A percentile compares a stretch with the other conserved stretches of the same genome.
Evolutionary conservation across 2,113 vertebrate genomes (phyloP).

Genomic region (Ovis aries): ARS-UI_Ramb_v3.0 NC_056080.1:92627501-92628000

Average conservation of each 20-base stretch:
- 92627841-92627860: background rate
- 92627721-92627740: background rate
- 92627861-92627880: background rate
- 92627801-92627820: background rate
- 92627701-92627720: background rate
- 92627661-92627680: background rate
- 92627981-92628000: background rate
- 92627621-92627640: background rate
- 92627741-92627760: background rate
- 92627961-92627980: background rate
- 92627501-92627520: background rate
- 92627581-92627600: background rate
- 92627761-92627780: background rate
- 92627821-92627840: background rate
- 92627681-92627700: background rate
- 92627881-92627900: background rate
- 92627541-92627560: background rate
- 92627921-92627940: background rate
- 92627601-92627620: background rate
- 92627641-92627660: background rate
- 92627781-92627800: background rate
- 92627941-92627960: background rate
- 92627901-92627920: background rate
- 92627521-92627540: background rate
- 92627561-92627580: background rate